Conservation (phyloP, 2,113 vertebrate genomes). For the Peromyscus leucopus region DNA sequence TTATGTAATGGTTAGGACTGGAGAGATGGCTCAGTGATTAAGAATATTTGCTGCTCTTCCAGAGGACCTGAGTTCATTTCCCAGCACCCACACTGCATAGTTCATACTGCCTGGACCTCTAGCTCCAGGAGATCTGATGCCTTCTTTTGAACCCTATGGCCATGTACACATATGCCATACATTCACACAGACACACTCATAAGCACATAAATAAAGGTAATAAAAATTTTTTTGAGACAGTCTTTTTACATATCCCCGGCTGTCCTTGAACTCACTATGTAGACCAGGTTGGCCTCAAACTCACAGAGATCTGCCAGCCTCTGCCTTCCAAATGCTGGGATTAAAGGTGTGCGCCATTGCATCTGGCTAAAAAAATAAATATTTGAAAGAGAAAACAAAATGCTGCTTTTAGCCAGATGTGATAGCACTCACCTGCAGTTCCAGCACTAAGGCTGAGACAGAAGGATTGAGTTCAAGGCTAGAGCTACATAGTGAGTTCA, state of each 20-base stretch:
- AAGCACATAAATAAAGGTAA: background rate
- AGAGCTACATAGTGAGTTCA: background rate
- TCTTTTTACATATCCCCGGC: background rate
- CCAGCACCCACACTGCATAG: no score
- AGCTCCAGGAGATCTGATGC: background rate
- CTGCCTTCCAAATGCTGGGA: background rate
- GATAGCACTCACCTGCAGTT: background rate
- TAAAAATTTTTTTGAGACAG: background rate
- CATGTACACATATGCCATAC: background rate
- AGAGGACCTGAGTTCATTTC: background rate
- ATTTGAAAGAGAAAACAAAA: background rate
- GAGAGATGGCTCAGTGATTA: background rate
- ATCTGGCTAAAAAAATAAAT: background rate
- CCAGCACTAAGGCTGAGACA: background rate
- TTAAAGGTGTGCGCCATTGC: background rate
- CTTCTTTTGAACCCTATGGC: background rate
- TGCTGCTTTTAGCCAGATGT: background rate
- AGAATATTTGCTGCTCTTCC: background rate
- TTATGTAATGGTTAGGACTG: background rate
- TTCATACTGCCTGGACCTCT: background rate
- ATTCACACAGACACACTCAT: background rate
- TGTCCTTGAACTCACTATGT: background rate
- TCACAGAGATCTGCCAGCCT: background rate
- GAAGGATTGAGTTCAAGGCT: background rate
- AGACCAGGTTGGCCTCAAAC: background rate